Base-by-base conservation (phyloP, 2,888 invertebrate genomes). In the Eupithecia vulgata region DNA sequence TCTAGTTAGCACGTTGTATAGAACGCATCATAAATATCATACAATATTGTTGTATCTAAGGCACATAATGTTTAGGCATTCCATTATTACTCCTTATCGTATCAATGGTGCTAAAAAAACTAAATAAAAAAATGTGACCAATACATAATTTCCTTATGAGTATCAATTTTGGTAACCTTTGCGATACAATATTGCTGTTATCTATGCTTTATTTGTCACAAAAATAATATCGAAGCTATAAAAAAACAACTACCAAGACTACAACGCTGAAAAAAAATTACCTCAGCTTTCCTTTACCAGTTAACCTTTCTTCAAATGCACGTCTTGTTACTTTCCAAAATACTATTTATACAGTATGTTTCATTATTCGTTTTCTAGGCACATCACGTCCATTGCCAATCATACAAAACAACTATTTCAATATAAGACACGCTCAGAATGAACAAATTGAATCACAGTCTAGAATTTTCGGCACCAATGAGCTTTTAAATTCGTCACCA, bases 1-100 rank as follows among this genome's bases (percentile, higher is more conserved):
- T 93, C 94, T 94, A 94, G 89, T 94, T 93, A 92, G 94, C 93
- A 94, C 93, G 94, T 94, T 94, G 93, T 94, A 94, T 93, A 94
- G 93, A 94, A 94, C 93, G 94, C 93, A 92, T 94, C 92, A 90
- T 94, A 93, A 92, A 94, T 94, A 94, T 90, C 88, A 90, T 94
- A 94, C 94, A 94, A 94, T 94, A 95, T 94, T 95, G 95, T 95
- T 94, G 94, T 93, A 94, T 95, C 94, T 95, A 95, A 95, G 95
- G 95, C 95, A 95, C 95, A 94, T 94, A 94, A 94, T 94, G 91
- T 95, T 93, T 95, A 95, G 94, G 94, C 94, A 94, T 93, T 91
- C 90, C 91, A 92, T 93, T 88, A 90, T 91, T 93, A 92, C 90
- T 93, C 89, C 92, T 93, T 91, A 92, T 92, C 87, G 88, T 92